A percentile compares a stretch with the other conserved stretches of the same genome.
Evolutionary conservation across 2,113 vertebrate species (phyloP).

Genomic region (Ginglymostoma cirratum): DNA sequence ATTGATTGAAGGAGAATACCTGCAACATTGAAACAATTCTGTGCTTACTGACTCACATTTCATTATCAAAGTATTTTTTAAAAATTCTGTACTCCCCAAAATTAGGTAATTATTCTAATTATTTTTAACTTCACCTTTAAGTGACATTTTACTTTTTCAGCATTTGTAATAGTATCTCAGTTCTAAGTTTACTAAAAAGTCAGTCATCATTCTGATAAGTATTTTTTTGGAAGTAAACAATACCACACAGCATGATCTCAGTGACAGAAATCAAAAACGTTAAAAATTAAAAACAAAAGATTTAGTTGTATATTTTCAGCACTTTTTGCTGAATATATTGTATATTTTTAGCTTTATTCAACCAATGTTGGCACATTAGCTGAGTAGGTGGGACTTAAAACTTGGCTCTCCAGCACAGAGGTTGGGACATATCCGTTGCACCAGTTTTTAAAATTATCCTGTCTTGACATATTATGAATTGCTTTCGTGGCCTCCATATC

Average conservation of each 20-base stretch:
- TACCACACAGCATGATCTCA: not conserved
- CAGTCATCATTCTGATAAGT: not conserved
- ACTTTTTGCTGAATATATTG: not conserved
- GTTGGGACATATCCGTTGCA: too few species aligned
- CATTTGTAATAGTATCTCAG: not conserved
- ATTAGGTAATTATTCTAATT: not conserved
- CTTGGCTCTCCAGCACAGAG: too few species aligned
- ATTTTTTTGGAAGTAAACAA: not conserved
- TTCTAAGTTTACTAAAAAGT: not conserved
- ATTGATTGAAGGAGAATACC: conserved; percentile 48
- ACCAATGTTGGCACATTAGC: too few species aligned
- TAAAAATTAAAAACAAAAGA: not conserved
- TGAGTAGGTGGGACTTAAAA: too few species aligned
- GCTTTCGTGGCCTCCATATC: too few species aligned
- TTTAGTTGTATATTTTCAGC: not conserved
- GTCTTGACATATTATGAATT: too few species aligned
- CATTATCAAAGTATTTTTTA: not conserved
- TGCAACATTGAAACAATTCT: conserved; percentile 46
- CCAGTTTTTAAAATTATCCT: too few species aligned
- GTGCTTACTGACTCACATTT: not conserved
- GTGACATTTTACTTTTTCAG: not conserved
- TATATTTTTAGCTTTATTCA: too few species aligned
- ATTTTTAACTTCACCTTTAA: not conserved
- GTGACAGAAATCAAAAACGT: not conserved
- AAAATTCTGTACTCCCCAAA: not conserved